phyloP scores from a whole-genome alignment of 2,797 vertebrate species.

The Cynodonichthys magdalenae region DNA sequence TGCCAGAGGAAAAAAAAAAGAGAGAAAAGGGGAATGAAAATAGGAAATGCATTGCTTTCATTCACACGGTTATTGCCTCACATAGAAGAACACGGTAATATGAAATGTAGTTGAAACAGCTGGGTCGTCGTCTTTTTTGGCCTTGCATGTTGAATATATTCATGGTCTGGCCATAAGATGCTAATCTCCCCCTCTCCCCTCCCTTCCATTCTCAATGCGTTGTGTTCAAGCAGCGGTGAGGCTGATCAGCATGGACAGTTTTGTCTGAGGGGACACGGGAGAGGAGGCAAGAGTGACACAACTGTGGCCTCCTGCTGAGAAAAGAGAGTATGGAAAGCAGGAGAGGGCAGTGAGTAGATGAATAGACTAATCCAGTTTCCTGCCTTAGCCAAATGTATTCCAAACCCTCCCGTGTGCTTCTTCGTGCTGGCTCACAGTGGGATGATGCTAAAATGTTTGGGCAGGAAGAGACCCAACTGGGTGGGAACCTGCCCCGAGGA shows the following conservation, averaged over 20 bases:
- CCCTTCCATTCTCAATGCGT: conserved; percentile 53
- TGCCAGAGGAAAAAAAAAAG: conserved; percentile 42
- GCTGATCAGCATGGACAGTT: conserved; percentile 67
- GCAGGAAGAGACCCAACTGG: conserved; percentile 67
- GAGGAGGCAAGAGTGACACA: conserved; percentile 63
- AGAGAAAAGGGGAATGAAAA: conserved; percentile 63
- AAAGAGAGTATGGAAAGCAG: conserved; percentile 58
- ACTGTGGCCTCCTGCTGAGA: conserved; percentile 65
- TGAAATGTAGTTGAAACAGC: conserved; percentile 76
- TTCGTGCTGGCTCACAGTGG: conserved; percentile 25
- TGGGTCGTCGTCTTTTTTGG: conserved; percentile 63
- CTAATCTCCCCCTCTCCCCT: conserved; percentile 56
- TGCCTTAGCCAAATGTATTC: conserved; percentile 69
- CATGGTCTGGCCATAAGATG: conserved; percentile 69
- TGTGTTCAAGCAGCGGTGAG: conserved; percentile 52
- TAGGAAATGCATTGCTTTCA: conserved; percentile 77
- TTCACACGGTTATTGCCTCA: conserved; percentile 76
- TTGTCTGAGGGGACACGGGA: conserved; percentile 53
- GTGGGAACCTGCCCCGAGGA: conserved; percentile 56
- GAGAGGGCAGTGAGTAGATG: conserved; percentile 60
- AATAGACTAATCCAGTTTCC: conserved; percentile 76
- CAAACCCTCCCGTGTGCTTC: conserved; percentile 37
- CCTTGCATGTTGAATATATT: conserved; percentile 71
- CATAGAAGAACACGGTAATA: conserved; percentile 69
- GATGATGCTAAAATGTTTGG: conserved; percentile 74